A percentile compares a stretch with the other conserved stretches of the same genome.
phyloP scores from a whole-genome alignment of 2,113 vertebrate genomes.

The Pteropus alecto region DNA sequence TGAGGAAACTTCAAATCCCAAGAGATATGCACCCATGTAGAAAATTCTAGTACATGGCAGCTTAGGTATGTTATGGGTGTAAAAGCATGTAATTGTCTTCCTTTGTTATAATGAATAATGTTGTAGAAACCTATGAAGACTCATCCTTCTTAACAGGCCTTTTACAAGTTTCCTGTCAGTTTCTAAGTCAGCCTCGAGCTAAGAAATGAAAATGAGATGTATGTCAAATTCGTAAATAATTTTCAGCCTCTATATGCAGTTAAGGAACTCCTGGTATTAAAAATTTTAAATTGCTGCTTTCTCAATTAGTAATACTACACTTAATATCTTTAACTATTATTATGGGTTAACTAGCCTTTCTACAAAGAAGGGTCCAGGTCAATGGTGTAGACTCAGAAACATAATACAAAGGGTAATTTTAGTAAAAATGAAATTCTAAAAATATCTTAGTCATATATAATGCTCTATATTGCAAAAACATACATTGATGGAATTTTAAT shows the following conservation, averaged over 20 bases:
- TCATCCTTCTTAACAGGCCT: background rate
- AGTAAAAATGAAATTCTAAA: conserved; percentile 19
- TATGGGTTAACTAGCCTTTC: background rate
- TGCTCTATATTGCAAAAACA: background rate
- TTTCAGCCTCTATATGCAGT: background rate
- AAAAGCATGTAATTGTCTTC: conserved; percentile 61
- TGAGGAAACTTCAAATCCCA: conserved; percentile 31
- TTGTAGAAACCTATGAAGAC: conserved; percentile 36
- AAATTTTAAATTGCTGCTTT: background rate
- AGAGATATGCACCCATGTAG: conserved; percentile 9
- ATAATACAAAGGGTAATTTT: background rate
- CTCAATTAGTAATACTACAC: background rate
- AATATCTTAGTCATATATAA: background rate
- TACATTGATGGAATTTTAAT: conserved; percentile 31
- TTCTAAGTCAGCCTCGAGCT: background rate
- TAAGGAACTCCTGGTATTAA: background rate
- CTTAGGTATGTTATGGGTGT: conserved; percentile 38
- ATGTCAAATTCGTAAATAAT: conserved; percentile 48
- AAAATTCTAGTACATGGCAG: conserved; percentile 49
- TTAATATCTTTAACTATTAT: background rate
- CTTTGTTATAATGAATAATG: conserved; percentile 43
- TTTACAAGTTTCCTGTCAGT: conserved; percentile 42
- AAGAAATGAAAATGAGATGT: conserved; percentile 13
- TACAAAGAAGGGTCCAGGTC: background rate
- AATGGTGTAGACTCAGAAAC: background rate